Base-by-base conservation (phyloP, 1,140 invertebrate species). In the Magallana gigas region DNA sequence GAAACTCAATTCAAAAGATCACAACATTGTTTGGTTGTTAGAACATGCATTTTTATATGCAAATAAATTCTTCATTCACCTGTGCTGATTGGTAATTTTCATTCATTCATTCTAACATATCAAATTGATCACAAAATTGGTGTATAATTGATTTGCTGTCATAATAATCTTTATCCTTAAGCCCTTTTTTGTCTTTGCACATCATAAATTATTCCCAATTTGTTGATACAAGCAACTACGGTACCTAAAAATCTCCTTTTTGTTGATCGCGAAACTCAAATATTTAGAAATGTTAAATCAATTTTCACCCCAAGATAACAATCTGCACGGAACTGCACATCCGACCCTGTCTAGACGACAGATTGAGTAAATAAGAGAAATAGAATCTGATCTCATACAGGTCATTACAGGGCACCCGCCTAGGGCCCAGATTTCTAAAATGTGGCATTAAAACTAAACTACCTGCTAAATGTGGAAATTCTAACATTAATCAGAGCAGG, bases 201-300 rank as follows among this genome's bases (percentile, higher is more conserved):
- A 48, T 48, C 36, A 48, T 48, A 48, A 48, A 48, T 48, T 48
- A 48, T 48, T 48, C 5, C 36, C 36, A 48, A 48, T 48, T 48
- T 48, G 36, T 48, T 48, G 36, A 48, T 48, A 48, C 36, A 48
- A 4, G 36, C 3, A 48, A 48, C 36, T 48, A 5, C 36, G 36
- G 36, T 64, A 18, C 18, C 60, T n/a, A 18, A 64, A 64, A 64
- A 16, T 64, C 6, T 64, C 60, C 16, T 18, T 18, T 18, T 64
- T 64, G 36, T 48, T 48, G 36, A 48, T 18, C 60, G 7, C 7
- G 60, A 18, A 64, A 64, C 16, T 16, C 60, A 64, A 64, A 64
- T 64, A 64, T 64, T 64, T 64, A 64, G 16, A 64, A 64, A 64
- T 16, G 36, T 64, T 12, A 64, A 64, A 64, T 64, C 60, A 64